phyloP scores from a whole-genome alignment of 2,113 vertebrate genomes.

The Nycticryphes semicollaris region DNA sequence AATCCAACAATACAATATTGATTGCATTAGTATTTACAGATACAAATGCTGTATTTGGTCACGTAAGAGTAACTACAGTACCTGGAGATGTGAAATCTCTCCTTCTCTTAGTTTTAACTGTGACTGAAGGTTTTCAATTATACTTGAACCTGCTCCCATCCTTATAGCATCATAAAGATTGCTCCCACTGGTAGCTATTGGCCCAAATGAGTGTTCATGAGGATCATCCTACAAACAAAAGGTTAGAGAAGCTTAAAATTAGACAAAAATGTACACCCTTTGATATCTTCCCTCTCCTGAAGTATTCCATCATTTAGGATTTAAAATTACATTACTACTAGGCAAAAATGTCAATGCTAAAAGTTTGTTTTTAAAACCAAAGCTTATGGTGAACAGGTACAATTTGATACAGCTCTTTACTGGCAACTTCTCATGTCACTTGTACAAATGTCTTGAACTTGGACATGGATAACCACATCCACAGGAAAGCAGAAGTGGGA shows the following conservation, averaged over 20 bases:
- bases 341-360: not conserved
- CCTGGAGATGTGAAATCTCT: slow-evolving; percentile 95
- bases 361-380: not conserved
- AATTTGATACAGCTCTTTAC: not conserved
- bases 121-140: slow-evolving; percentile 95
- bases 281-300: not conserved
- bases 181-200: slow-evolving; percentile 81
- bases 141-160: slow-evolving; percentile 92
- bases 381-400: not conserved
- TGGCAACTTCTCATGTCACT: not conserved
- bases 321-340: not conserved
- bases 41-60: not conserved
- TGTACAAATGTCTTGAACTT: not conserved
- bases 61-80: slow-evolving; percentile 32
- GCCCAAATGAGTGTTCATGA: slow-evolving; percentile 84
- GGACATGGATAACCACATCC: not conserved
- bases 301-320: not conserved
- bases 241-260: not conserved
- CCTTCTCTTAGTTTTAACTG: slow-evolving; percentile 95
- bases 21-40: not conserved
- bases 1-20: not conserved
- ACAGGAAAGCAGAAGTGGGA: not conserved
- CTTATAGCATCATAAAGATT: slow-evolving; percentile 93
- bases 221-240: slow-evolving; percentile 82
- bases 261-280: not conserved